These are phyloP conservation scores for Holotrichia oblita DNA, from an alignment of 1,140 invertebrate genomes.

Conservation along the genomic window DNA sequence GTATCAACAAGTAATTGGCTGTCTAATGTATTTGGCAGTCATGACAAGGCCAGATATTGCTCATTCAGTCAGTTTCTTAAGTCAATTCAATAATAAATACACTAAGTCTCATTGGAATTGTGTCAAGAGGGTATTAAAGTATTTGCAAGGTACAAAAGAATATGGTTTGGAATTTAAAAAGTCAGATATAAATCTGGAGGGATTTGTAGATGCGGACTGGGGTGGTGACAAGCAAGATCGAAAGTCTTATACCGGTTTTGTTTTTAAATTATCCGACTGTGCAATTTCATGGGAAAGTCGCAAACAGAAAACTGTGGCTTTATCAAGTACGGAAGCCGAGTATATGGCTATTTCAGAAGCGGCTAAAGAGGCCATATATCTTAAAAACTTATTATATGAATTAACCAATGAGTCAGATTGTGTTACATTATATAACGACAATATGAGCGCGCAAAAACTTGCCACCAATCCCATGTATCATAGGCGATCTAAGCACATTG, in stretches of 20 bases:
- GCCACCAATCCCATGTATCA: not conserved
- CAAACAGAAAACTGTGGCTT: constrained; percentile 58
- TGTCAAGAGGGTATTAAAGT: constrained; percentile 62
- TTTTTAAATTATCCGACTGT: constrained; percentile 47
- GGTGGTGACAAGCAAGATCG: constrained; percentile 46
- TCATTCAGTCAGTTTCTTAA: constrained; percentile 56
- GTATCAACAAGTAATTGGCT: too few relatives aligned
- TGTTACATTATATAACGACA: not conserved
- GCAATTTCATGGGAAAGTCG: constrained; percentile 53
- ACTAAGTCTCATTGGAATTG: constrained; percentile 59
- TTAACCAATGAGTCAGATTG: not conserved
- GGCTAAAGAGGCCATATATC: not conserved
- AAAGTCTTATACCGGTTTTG: constrained; percentile 55
- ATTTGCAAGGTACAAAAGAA: constrained; percentile 59
- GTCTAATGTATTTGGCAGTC: constrained; percentile 43
- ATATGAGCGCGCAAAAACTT: not conserved
- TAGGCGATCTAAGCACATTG: not conserved
- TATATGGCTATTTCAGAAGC: constrained; percentile 56
- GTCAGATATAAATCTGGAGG: constrained; percentile 48
- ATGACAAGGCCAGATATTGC: too few relatives aligned
- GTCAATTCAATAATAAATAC: constrained; percentile 55
- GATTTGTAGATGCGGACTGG: constrained; percentile 53
- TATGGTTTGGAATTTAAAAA: not conserved
- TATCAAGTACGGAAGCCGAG: constrained; percentile 60
- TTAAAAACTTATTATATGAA: too few relatives aligned